Evolutionary conservation across 2,113 vertebrate genomes (phyloP).

Genomic region (Gulo gulo): DNA sequence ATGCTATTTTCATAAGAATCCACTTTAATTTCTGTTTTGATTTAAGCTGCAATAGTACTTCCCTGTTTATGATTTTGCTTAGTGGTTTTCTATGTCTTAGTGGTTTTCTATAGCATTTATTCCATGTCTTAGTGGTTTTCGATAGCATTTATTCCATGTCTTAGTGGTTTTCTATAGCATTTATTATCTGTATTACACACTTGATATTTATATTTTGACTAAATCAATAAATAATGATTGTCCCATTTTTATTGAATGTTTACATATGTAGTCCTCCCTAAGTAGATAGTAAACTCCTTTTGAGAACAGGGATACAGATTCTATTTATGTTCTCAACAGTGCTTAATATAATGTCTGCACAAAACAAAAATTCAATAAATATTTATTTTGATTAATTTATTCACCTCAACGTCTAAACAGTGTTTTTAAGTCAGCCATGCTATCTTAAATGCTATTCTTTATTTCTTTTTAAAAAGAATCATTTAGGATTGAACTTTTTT

Average conservation of each 20-base stretch:
- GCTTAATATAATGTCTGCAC: not conserved
- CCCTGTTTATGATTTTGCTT: not conserved
- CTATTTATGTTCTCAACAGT: not conserved
- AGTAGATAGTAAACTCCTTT: not conserved
- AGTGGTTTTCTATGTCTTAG: not conserved
- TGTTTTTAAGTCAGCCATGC: constrained; percentile 6
- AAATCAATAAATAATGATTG: not conserved
- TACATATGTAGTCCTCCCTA: not conserved
- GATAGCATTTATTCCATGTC: not conserved
- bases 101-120: not conserved
- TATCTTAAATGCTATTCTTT: not conserved
- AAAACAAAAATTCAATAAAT: not conserved
- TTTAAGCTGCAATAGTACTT: not conserved
- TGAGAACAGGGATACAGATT: not conserved
- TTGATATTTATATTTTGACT: not conserved
- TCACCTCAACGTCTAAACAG: not conserved
- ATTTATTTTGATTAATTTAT: not conserved
- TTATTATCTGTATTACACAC: not conserved
- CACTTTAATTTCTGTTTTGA: not conserved
- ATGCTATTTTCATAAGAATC: not conserved
- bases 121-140: too few species aligned
- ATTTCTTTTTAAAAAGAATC: not conserved
- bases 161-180: too few species aligned
- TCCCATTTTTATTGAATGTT: not conserved
- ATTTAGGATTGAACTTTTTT: not conserved